Evolutionary conservation across 2,888 invertebrate genomes (phyloP).

Genomic region (Phyto melanocephala): DNA sequence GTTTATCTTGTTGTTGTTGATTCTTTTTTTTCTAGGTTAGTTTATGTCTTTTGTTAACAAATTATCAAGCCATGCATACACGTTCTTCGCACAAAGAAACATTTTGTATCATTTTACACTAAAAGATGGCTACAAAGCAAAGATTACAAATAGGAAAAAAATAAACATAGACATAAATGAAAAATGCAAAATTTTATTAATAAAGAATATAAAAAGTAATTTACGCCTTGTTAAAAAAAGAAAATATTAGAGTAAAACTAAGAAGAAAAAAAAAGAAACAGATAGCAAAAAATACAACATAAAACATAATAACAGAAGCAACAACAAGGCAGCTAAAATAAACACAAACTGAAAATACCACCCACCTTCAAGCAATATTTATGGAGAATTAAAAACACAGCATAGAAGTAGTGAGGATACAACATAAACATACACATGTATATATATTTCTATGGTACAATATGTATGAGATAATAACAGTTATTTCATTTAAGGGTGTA

Average conservation of each 20-base stretch:
- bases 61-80: slow-evolving; percentile 20
- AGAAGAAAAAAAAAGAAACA: neutral
- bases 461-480: too few species aligned
- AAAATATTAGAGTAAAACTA: neutral
- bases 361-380: neutral
- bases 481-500: too few species aligned
- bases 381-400: neutral
- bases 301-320: slow-evolving; percentile 5
- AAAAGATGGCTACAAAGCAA: slow-evolving; percentile 7
- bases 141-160: neutral
- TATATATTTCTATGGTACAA: neutral
- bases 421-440: neutral
- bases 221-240: slow-evolving; percentile 23
- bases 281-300: neutral
- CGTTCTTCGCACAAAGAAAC: neutral
- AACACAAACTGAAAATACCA: slow-evolving; percentile 7
- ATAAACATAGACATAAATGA: neutral
- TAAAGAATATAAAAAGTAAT: slow-evolving; percentile 36
- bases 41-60: slow-evolving; percentile 8
- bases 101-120: slow-evolving; percentile 23
- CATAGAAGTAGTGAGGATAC: too few species aligned
- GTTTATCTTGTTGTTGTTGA: too few species aligned
- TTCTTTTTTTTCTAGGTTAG: neutral
- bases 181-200: slow-evolving; percentile 48
- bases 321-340: neutral